Conservation (phyloP, 1,140 invertebrate species). For the Potamilus streckersoni region DNA sequence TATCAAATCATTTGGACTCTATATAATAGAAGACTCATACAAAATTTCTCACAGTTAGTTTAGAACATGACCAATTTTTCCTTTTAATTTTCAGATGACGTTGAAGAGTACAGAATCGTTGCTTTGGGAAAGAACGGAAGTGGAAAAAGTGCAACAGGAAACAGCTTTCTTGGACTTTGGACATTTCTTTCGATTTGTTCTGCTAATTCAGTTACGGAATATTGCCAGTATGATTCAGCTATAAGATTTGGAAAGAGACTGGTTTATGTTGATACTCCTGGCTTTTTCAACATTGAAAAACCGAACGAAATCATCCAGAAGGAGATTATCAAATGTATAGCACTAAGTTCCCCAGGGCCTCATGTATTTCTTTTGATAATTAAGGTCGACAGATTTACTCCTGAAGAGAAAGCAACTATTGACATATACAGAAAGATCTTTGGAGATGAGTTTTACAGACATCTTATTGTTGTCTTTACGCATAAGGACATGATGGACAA, state of each 20-base stretch:
- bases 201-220: constrained; percentile 5
- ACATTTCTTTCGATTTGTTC: not conserved
- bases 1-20: no score
- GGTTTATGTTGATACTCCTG: constrained; percentile 14
- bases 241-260: not conserved
- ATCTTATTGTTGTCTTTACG: constrained; percentile 13
- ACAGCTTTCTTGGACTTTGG: constrained; percentile 18
- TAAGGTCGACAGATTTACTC: not conserved
- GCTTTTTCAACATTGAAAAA: constrained; percentile 9
- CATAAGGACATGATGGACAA: constrained; percentile 5
- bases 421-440: not conserved
- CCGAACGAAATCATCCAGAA: constrained; percentile 2
- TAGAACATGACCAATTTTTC: no score
- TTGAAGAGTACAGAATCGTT: constrained; percentile 10
- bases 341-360: constrained; percentile 5
- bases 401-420: not conserved
- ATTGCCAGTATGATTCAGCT: constrained; percentile 5
- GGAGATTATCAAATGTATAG: constrained; percentile 10
- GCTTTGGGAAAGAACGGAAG: constrained; percentile 25
- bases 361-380: constrained; percentile 11
- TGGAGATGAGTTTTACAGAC: constrained; percentile 5
- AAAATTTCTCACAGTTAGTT: no score
- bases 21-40: no score
- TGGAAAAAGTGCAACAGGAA: constrained; percentile 32
- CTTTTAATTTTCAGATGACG: no score